These are phyloP conservation scores for Heliconius cydno DNA, from an alignment of 2,888 invertebrate genomes.

Conservation along the genomic window DNA sequence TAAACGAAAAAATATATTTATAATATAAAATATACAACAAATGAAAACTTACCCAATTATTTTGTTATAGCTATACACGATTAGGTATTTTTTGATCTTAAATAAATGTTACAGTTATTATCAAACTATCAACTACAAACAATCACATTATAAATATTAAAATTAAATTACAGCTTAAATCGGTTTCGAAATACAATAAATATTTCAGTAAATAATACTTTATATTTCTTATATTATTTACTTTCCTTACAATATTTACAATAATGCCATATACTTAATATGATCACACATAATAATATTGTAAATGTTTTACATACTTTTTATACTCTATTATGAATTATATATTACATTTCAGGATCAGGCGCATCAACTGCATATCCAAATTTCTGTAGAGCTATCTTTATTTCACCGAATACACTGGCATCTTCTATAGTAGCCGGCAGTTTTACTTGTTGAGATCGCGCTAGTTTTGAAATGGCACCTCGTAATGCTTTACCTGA, in stretches of 20 bases:
- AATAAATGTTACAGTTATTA: background rate
- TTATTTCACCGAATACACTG: conserved; percentile 90
- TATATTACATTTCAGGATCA: conserved; percentile 78
- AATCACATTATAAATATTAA: background rate
- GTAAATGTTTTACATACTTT: background rate
- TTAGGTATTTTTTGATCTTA: background rate
- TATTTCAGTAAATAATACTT: too few species aligned
- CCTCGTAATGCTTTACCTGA: conserved; percentile 89
- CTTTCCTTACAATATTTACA: background rate
- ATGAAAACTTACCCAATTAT: too few species aligned
- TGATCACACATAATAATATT: background rate
- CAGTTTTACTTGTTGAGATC: conserved; percentile 90
- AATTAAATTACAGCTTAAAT: background rate
- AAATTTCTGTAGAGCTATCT: conserved; percentile 88
- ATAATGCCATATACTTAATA: background rate
- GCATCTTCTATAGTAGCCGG: conserved; percentile 95
- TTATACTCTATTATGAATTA: background rate
- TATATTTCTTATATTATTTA: background rate
- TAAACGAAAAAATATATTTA: background rate
- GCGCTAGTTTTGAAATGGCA: conserved; percentile 92
- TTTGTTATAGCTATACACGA: background rate
- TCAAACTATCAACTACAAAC: background rate
- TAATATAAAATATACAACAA: background rate
- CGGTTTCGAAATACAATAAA: background rate
- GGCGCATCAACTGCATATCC: conserved; percentile 90